A percentile compares a stretch with the other conserved stretches of the same genome.
phyloP scores from a whole-genome alignment of 2,888 invertebrate genomes.

The Anthoptus insignis region DNA sequence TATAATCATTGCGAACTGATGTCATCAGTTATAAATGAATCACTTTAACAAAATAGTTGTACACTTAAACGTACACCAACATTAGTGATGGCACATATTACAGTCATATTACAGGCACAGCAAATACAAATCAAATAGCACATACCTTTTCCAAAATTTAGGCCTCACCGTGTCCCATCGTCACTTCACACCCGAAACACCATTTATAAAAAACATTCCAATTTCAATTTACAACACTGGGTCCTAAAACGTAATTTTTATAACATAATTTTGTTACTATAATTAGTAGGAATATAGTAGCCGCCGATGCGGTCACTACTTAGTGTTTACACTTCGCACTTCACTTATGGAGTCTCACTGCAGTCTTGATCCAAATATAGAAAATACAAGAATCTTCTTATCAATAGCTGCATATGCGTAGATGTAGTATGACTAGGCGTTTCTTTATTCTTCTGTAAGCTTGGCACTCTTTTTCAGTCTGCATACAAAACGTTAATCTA shows the following conservation, averaged over 20 bases:
- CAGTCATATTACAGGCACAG: slow-evolving; percentile 19
- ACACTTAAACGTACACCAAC: not conserved
- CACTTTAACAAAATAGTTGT: slow-evolving; percentile 10
- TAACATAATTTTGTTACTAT: slow-evolving; percentile 54
- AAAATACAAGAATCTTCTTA: too few relatives aligned
- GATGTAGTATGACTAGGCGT: slow-evolving; percentile 5
- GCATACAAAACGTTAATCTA: too few relatives aligned
- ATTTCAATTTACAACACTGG: slow-evolving; percentile 7
- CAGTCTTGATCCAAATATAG: too few relatives aligned
- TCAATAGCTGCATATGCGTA: not conserved
- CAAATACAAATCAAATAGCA: not conserved
- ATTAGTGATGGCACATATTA: slow-evolving; percentile 27
- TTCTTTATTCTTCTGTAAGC: too few relatives aligned
- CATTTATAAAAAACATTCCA: slow-evolving; percentile 11
- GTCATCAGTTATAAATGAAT: not conserved
- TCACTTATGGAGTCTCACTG: slow-evolving; percentile 38
- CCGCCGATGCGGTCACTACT: slow-evolving; percentile 40
- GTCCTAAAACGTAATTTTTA: slow-evolving; percentile 29
- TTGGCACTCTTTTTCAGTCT: too few relatives aligned
- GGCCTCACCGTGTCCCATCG: not conserved
- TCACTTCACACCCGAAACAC: not conserved
- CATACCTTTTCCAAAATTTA: slow-evolving; percentile 13
- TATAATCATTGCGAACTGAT: too few relatives aligned
- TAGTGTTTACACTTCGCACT: slow-evolving; percentile 19
- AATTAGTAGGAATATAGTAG: slow-evolving; percentile 76